These are phyloP conservation scores for Menura novaehollandiae DNA, from an alignment of 2,113 vertebrate species.

Conservation along the genomic window DNA sequence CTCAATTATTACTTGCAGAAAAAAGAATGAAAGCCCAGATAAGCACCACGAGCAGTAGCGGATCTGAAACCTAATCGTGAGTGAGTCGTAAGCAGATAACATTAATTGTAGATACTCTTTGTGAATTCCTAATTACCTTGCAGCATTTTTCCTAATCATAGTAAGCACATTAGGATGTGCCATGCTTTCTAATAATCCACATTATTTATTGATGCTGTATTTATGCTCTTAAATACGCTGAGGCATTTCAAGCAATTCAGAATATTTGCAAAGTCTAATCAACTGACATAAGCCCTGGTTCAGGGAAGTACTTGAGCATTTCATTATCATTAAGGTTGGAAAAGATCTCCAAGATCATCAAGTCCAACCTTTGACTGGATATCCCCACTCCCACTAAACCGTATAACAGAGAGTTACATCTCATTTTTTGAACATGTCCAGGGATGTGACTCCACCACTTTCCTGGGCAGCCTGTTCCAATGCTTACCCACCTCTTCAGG, in stretches of 20 bases:
- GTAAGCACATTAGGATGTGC: neutral
- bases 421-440: neutral
- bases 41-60: neutral
- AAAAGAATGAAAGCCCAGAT: neutral
- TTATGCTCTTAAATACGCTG: neutral
- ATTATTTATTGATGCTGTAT: neutral
- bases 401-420: too few relatives aligned
- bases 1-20: neutral
- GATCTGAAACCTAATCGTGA: neutral
- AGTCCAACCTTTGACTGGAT: neutral
- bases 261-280: neutral
- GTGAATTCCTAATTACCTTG: neutral
- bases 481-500: neutral
- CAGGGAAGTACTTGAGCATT: neutral
- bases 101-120: neutral
- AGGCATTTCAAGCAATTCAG: neutral
- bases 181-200: neutral
- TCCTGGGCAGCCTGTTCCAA: neutral
- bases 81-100: neutral
- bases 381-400: neutral
- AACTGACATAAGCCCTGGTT: neutral
- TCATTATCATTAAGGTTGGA: neutral
- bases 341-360: neutral
- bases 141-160: neutral
- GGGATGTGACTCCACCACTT: neutral